phyloP scores from a whole-genome alignment of 2,888 invertebrate species.

The Steinernema hermaphroditum region DNA sequence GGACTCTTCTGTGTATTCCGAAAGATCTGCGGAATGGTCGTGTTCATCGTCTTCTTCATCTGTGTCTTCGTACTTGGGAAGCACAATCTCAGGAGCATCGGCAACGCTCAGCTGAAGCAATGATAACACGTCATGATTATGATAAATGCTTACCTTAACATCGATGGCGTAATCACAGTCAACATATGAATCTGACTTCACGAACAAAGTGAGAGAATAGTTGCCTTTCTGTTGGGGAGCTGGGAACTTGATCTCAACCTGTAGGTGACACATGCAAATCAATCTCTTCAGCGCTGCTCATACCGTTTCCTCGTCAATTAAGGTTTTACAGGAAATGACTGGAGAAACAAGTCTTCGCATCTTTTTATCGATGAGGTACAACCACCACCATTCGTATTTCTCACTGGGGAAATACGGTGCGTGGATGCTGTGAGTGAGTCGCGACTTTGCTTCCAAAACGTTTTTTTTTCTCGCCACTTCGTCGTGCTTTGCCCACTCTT shows the following conservation, averaged over 20 bases:
- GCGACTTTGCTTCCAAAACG: constrained; percentile 76
- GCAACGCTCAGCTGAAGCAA: constrained; percentile 82
- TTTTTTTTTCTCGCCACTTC: constrained; percentile 43
- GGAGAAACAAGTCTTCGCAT: constrained; percentile 84
- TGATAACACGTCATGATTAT: neutral
- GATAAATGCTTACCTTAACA: constrained; percentile 74
- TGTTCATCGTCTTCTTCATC: constrained; percentile 65
- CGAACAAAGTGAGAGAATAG: constrained; percentile 78
- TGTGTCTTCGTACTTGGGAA: constrained; percentile 71
- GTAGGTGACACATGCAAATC: constrained; percentile 39
- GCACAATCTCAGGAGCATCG: constrained; percentile 83
- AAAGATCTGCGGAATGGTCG: constrained; percentile 23
- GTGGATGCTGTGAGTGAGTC: constrained; percentile 92
- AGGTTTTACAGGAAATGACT: constrained; percentile 88
- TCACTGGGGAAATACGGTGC: constrained; percentile 91
- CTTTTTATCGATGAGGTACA: constrained; percentile 88
- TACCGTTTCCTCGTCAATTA: constrained; percentile 77
- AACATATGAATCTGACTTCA: constrained; percentile 93
- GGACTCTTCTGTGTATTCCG: constrained; percentile 50
- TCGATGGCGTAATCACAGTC: constrained; percentile 93
- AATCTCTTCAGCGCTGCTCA: neutral
- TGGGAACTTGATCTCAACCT: constrained; percentile 85
- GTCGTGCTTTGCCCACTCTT: constrained; percentile 42
- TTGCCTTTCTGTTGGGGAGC: constrained; percentile 91
- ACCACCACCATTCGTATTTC: constrained; percentile 98